Evolutionary conservation across 2,888 invertebrate species (phyloP), one percentile per base, ranked within the genome.

Genomic region (Anoplius nigerrimus): DNA sequence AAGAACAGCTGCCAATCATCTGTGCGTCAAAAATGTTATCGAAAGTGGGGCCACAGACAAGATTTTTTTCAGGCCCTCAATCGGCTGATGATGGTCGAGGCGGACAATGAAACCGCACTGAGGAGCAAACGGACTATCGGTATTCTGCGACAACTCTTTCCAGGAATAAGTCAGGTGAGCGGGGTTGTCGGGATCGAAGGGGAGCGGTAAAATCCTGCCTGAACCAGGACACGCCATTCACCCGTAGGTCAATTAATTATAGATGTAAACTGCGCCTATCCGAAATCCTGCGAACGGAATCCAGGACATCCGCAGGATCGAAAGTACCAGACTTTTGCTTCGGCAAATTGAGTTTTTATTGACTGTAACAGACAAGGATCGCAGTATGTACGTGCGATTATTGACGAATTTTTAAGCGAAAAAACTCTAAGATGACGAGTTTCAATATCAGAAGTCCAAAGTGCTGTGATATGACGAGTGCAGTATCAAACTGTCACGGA

Each of bases 121-220:
- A 91, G 94, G 83, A 94, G 93, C 90, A 95, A 94, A 90, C 91
- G 94, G 85, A 95, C 94, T 79, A 94, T 95, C 84, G 94, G 94
- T 81, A 91, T 94, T 84, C 91, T 94, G 78, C 91, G 94, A 66
- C 93, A 93, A 84, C 91, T 94, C 68, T 95, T 95, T 90, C 94
- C 94, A 46, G 91, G 92, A 65, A 90, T 94, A 80, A 93, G 94
- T 74, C 93, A 94, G 94, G 94, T 95, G 92, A 89, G 86, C 79
- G 34, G 11, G 34, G 34, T 34, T 34, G 34, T 6, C 34, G 34
- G 58, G 18, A 56, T 56, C 22, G 70, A 57, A 70, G 21, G 55
- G 60, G 53, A 68, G 21, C 21, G 24, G 54, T 48, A 22, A 79
- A 79, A 72, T 75, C 76, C 74, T 76, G 74, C 76, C 66, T 46